Evolutionary conservation across 1,140 invertebrate genomes (phyloP), one percentile per base, ranked within the genome.

Genomic region (Drosophila kurseongensis): DNA sequence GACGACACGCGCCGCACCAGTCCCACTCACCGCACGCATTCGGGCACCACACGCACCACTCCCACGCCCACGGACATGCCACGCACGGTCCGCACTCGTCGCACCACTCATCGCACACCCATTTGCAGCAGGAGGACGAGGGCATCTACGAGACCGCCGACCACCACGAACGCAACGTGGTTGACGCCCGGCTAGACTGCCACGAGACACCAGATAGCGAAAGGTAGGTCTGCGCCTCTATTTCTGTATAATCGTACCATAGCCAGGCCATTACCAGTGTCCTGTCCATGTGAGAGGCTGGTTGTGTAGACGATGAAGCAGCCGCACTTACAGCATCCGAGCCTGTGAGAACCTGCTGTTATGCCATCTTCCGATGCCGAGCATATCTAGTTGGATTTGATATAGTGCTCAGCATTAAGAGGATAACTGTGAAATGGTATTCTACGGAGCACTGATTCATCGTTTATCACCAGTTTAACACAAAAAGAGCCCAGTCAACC

Each of bases 121-220:
- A 92, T 63, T 83, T 94, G 93, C 95, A 95, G 84, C 95, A 95
- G 80, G 96, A 96, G 80, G 96, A 97, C 75, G 96, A 97, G 92
- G 95, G 96, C 91, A 96, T 97, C 78, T 97, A 97, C 92, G 96
- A 97, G 93, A 96, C 95, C 82, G 96, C 96, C 75, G 96, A 97
- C 93, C 92, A 91, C 68, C 95, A 95, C 91, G 95, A 96, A 14
- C 93, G 95, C 91, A 83, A 77, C 23, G 93, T 92, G 75, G 93
- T 90, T 41, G 91, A 92, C 58, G 93, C 93, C 90, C 94, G 80
- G 92, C 93, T 93, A 83, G 93, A 92, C 93, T 93, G 95, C 59
- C 93, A 96, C 65, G 96, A 96, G 93, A 96, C 96, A 56, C 96
- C 96, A 81, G 96, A 97, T 93, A 96, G 96, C 93, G 96, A 96